These are phyloP conservation scores for Geotrupes spiniger DNA, from an alignment of 2,888 invertebrate genomes.

Conservation along the genomic window DNA sequence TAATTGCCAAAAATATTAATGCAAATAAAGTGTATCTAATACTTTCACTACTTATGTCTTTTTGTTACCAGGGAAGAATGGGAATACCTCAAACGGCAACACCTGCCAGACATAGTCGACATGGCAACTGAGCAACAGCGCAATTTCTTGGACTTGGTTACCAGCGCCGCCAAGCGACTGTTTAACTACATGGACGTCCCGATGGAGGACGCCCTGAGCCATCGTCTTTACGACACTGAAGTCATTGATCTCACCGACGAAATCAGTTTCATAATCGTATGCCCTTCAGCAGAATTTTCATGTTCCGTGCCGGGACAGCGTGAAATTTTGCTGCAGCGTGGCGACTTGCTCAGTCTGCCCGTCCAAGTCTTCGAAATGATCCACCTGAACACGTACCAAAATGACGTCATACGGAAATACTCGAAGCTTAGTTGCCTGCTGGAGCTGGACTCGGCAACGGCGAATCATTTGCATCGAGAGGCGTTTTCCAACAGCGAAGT, in stretches of 20 bases:
- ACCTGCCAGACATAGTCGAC: slow-evolving; percentile 51
- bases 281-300: slow-evolving; percentile 89
- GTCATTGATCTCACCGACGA: slow-evolving; percentile 89
- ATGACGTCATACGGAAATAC: slow-evolving; percentile 85
- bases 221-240: slow-evolving; percentile 89
- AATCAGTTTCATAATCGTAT: slow-evolving; percentile 87
- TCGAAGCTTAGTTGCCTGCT: slow-evolving; percentile 89
- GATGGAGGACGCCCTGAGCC: slow-evolving; percentile 65
- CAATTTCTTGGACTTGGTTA: slow-evolving; percentile 74
- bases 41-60: too few species aligned
- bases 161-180: slow-evolving; percentile 69
- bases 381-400: slow-evolving; percentile 91
- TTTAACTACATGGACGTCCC: slow-evolving; percentile 80
- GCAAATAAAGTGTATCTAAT: too few species aligned
- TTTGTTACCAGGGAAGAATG: slow-evolving; percentile 79
- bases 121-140: slow-evolving; percentile 74
- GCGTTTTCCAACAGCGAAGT: slow-evolving; percentile 91
- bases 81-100: slow-evolving; percentile 76
- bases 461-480: slow-evolving; percentile 90
- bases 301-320: slow-evolving; percentile 87
- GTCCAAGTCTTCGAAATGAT: slow-evolving; percentile 95
- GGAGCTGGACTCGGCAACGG: slow-evolving; percentile 87
- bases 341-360: slow-evolving; percentile 84
- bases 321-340: slow-evolving; percentile 79
- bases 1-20: too few species aligned